Base-by-base conservation (phyloP, 2,113 vertebrate genomes). In the Caracal caracal region DNA sequence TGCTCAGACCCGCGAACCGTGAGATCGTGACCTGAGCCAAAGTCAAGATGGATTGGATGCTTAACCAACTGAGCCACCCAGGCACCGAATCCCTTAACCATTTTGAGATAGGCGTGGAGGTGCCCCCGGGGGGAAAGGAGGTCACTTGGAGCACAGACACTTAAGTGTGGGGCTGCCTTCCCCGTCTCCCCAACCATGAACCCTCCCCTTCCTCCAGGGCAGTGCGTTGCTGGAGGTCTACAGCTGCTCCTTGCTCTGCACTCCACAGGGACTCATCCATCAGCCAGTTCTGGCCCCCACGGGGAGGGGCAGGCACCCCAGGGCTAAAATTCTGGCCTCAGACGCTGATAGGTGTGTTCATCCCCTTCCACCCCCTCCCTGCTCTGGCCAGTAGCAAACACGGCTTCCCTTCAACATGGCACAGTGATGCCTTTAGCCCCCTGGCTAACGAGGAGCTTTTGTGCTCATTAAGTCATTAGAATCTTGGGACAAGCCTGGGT, bases 181-280 rank as follows among this genome's bases (percentile, higher is more conserved):
- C 10, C 20, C 22, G 49, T 16, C 13, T 10, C 19, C 13, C 2
- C 10, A n/a, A 0, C 40, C n/a, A 3, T 0, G 1, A n/a, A 10
- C 37, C 33, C 12, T 6, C 19, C n/a, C 26, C 6, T 4, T 28
- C 19, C 16, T 49, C 33, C 0, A 10, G 49, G 43, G 16, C 20
- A 37, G 8, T 15, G 7, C 26, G 0, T 26, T 0, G 43, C 13
- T 15, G 20, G 53, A 43, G 1, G 19, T 71, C 82, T 37, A 33
- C 30, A 40, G 82, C 20, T 15, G 37, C 24, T 76, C 35, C 33
- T 81, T 17, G 65, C 43, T 11, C 51, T 53, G 35, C 20, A 59
- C 59, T 22, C 40, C 2, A 1, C 24, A 9, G 68, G 40, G 2
- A 49, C 9, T 87, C 22, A 11, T 12, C 40, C 35, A 12, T 8